Base-by-base conservation (phyloP, 2,888 invertebrate genomes). In the Caenorhabditis sp. region DNA sequence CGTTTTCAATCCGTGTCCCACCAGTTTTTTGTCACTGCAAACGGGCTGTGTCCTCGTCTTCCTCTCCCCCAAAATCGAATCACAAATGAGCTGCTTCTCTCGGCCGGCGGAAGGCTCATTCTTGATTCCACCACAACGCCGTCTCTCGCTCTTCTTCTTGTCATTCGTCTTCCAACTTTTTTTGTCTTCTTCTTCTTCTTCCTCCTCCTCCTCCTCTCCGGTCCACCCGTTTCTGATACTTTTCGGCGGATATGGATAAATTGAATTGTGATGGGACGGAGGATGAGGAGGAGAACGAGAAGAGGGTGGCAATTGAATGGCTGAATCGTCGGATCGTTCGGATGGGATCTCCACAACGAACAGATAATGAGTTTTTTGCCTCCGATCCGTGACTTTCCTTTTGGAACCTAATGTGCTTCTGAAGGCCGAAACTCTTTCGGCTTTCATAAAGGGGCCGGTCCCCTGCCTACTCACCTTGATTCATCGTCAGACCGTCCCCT, bases 61-160 rank as follows among this genome's bases (percentile, higher is more conserved):
- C 55, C 13, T 69, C 53, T 61, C 61, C 44, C 64, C 68, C 72
- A 68, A 80, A 80, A 69, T 68, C 70, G 79, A 79, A 71, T 79
- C 70, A 79, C 67, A 76, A 76, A 76, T 76, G 76, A 76, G 76
- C 74, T 67, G 56, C 74, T 64, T 67, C 65, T 67, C 40, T 55
- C 5, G 32, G 40, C 47, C 64, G 56, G 55, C 40, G 50, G 71
- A 62, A 64, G 71, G 65, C 74, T 76, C 71, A 69, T 70, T 71
- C 51, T 79, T 70, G 69, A 67, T 71, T 71, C 71, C 71, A 50
- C 51, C 51, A 9, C 32, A 32, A 9, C 4, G 32, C 22, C 56
- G 62, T 64, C 70, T 67, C 26, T 56, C 55, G 40, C 60, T 69
- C 44, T 53, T 55, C 47, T 24, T 40, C 26, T n/a, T n/a, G 9